These are phyloP conservation scores for Hephaestus fuliginosus DNA, from an alignment of 2,797 vertebrate species.

Conservation along the genomic window DNA sequence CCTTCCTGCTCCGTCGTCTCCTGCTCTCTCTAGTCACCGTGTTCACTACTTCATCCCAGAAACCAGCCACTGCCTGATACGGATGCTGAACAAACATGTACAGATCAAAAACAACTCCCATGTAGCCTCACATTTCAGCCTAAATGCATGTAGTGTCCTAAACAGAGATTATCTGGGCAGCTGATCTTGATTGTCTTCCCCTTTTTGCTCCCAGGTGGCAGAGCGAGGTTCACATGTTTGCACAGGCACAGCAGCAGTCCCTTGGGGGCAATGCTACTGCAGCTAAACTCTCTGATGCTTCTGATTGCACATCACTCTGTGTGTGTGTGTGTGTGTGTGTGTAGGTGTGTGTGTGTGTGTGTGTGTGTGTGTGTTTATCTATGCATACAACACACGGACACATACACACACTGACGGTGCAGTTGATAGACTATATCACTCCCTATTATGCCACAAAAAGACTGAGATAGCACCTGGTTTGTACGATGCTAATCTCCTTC, in stretches of 20 bases:
- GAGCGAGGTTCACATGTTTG: slow-evolving; percentile 80
- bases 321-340: slow-evolving; percentile 55
- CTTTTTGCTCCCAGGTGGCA: slow-evolving; percentile 78
- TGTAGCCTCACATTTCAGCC: slow-evolving; percentile 80
- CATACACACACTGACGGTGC: slow-evolving; percentile 37
- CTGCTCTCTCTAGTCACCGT: not conserved
- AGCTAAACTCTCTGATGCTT: slow-evolving; percentile 78
- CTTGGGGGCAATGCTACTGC: slow-evolving; percentile 71
- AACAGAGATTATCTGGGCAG: slow-evolving; percentile 81
- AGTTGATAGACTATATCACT: slow-evolving; percentile 72
- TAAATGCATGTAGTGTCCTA: slow-evolving; percentile 81
- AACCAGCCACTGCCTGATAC: slow-evolving; percentile 56
- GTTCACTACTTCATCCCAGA: slow-evolving; percentile 34
- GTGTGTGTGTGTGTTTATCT: slow-evolving; percentile 63
- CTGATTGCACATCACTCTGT: slow-evolving; percentile 73
- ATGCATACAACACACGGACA: slow-evolving; percentile 49
- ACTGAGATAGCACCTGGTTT: slow-evolving; percentile 63
- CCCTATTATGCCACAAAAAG: slow-evolving; percentile 61
- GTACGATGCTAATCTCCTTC: slow-evolving; percentile 70
- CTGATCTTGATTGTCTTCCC: slow-evolving; percentile 84
- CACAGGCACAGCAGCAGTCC: slow-evolving; percentile 79
- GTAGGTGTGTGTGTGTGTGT: slow-evolving; percentile 52
- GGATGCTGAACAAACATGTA: slow-evolving; percentile 77
- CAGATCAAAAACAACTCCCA: slow-evolving; percentile 78
- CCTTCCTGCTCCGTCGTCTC: no score